A percentile compares a stretch with the other conserved stretches of the same genome.
These are phyloP conservation scores for Cnemophilus loriae DNA, from an alignment of 2,113 vertebrate species.

Conservation along the genomic window DNA sequence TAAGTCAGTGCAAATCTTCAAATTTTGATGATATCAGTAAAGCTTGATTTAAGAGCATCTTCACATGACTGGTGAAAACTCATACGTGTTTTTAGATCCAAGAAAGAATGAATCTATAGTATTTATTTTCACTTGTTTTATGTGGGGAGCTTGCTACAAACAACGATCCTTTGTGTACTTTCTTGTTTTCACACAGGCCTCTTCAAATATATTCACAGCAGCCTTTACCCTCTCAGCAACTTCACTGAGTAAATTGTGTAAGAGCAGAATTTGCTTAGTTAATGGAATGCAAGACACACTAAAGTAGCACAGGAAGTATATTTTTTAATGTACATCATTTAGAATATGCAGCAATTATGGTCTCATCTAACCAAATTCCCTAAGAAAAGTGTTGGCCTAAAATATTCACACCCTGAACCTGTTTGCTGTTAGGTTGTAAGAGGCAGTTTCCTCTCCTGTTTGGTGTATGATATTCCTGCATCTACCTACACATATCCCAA, in stretches of 20 bases:
- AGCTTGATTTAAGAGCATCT: neutral
- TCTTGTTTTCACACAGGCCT: neutral
- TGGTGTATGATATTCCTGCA: neutral
- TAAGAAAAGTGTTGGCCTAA: neutral
- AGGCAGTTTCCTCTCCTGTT: neutral
- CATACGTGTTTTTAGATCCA: neutral
- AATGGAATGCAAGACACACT: neutral
- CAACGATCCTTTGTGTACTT: neutral
- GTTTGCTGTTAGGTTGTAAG: neutral
- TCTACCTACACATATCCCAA: neutral
- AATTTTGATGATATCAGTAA: neutral
- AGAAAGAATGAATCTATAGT: neutral
- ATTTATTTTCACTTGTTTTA: neutral
- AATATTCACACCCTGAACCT: neutral
- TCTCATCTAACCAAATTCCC: neutral
- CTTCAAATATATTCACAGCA: neutral
- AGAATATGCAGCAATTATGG: neutral
- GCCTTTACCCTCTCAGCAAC: neutral
- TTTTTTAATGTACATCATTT: neutral
- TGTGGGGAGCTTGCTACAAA: neutral
- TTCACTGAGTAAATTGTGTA: neutral
- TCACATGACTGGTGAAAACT: neutral
- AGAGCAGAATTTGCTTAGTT: neutral
- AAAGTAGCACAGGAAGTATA: neutral
- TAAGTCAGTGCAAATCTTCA: neutral